Evolutionary conservation across 2,797 vertebrate genomes (phyloP), one percentile per base, ranked within the genome.

Genomic region (Ptychadena robeensis): DNA sequence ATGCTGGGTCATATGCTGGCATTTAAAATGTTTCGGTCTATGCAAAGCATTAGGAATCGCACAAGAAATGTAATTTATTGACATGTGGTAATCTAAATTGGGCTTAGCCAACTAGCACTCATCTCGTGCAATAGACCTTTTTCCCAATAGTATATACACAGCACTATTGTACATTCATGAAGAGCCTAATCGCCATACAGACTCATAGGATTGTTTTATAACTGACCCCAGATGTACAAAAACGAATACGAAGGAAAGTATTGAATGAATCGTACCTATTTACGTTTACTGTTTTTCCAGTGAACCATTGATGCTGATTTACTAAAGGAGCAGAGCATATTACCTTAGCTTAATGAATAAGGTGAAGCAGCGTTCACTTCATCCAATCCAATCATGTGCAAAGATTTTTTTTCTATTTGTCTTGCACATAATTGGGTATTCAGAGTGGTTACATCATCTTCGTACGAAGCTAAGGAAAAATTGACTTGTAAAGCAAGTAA

Each of bases 141-240:
- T 79, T 68, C 22, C 40, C 44, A 69, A 32, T 53, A 67, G 37
- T 25, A 31, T 66, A 77, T 77, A 66, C 65, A 66, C 61, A 61
- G 71, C 53, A 15, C 31, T 38, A 77, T 77, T 77, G 31, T 78
- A 34, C 22, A 31, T 77, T 78, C 63, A 78, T 78, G 18, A 67
- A 40, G 32, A 66, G 32, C 66, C 59, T 63, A 76, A 76, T 76
- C 40, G 63, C 22, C 75, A 27, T 78, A 53, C 63, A 53, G 25
- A 53, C 38, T 78, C 44, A 48, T 25, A 25, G 44, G 75, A 67
- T 78, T 30, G 48, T 38, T 38, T 30, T 77, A 22, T 53, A 77
- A 77, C 73, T 22, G 30, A 28, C 32, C 11, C 63, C 74, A 77
- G 40, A 78, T 67, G 74, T 77, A 57, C 31, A 27, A 14, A 28